A percentile compares a stretch with the other conserved stretches of the same genome.
Evolutionary conservation across 53 echinoderm and acorn worm species (phyloP).

Genomic region (Antedon mediterranea): DNA sequence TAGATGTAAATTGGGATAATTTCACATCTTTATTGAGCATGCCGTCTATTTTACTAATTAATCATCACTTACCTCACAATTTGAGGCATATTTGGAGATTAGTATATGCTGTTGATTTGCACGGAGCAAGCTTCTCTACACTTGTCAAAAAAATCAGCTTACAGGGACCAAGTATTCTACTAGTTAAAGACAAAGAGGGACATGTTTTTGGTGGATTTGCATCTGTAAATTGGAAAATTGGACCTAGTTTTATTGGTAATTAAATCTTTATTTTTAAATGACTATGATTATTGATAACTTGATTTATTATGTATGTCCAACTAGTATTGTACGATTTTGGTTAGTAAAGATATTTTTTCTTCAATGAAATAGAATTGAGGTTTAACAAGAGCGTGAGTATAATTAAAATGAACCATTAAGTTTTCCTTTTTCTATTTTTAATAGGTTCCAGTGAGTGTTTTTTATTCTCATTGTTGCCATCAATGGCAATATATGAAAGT

Average conservation of each 20-base stretch:
- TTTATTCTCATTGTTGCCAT: constrained; percentile 57
- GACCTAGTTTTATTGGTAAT: constrained; percentile 69
- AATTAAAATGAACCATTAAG: too few relatives aligned
- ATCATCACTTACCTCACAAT: constrained; percentile 49
- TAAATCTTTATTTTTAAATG: too few relatives aligned
- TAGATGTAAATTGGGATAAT: constrained; percentile 50
- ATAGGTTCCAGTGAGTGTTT: constrained; percentile 70
- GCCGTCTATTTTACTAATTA: constrained; percentile 61
- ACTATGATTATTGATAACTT: too few relatives aligned
- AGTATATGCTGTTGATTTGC: constrained; percentile 46
- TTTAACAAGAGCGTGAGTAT: too few relatives aligned
- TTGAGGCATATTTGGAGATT: constrained; percentile 37
- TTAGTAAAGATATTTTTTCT: too few relatives aligned
- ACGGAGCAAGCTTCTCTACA: constrained; percentile 89
- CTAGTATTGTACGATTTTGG: too few relatives aligned
- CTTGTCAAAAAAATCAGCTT: constrained; percentile 45
- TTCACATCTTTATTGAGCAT: constrained; percentile 44
- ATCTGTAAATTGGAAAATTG: constrained; percentile 56
- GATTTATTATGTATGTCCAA: too few relatives aligned
- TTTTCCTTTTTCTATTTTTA: neutral
- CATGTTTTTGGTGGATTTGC: constrained; percentile 83
- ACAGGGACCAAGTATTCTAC: constrained; percentile 56
- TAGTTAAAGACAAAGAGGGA: constrained; percentile 75
- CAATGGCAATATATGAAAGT: constrained; percentile 48
- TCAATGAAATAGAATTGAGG: too few relatives aligned